These are phyloP conservation scores for Cyanoderma ruficeps DNA, from an alignment of 2,113 vertebrate species.

Conservation along the genomic window DNA sequence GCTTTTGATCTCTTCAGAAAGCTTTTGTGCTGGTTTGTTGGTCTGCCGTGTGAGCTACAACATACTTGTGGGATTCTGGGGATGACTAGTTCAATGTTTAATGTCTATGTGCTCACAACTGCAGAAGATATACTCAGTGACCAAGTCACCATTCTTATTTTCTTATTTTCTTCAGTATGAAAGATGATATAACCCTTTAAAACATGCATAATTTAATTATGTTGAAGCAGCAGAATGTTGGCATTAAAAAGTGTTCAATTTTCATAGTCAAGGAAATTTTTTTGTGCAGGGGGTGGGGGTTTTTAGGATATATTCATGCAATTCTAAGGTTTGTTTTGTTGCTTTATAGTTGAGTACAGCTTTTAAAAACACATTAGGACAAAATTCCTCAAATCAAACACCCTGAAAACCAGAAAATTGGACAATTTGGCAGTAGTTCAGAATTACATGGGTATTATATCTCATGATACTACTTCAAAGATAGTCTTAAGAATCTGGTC, in stretches of 20 bases:
- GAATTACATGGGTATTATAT: not conserved
- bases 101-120: not conserved
- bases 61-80: not conserved
- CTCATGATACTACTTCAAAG: not conserved
- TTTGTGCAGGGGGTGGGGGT: rapidly evolving
- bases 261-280: not conserved
- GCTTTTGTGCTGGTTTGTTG: not conserved
- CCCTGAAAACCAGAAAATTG: not conserved
- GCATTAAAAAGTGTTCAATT: not conserved
- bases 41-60: not conserved
- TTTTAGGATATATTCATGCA: not conserved
- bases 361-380: not conserved
- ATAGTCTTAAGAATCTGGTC: not conserved
- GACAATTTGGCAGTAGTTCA: not conserved
- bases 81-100: not conserved
- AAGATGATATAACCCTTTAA: not conserved
- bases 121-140: not conserved
- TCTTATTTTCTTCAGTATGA: not conserved
- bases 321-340: not conserved
- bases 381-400: not conserved
- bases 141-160: not conserved
- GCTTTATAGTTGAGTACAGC: not conserved
- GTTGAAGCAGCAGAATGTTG: not conserved
- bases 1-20: not conserved
- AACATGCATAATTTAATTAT: not conserved